These are phyloP conservation scores for Drosophila prosaltans DNA, from an alignment of 1,140 invertebrate species.

Conservation along the genomic window DNA sequence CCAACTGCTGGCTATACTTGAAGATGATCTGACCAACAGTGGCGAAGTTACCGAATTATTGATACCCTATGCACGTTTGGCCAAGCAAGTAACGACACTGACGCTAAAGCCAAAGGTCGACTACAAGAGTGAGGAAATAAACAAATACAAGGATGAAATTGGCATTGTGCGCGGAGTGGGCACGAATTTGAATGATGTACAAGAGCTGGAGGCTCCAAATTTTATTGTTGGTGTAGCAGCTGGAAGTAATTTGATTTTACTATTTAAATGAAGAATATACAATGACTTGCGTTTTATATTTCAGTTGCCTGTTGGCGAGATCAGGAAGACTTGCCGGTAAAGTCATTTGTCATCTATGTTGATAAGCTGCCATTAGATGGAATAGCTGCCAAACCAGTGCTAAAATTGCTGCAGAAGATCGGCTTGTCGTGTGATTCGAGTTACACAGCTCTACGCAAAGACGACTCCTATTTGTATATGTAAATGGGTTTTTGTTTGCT, in stretches of 20 bases:
- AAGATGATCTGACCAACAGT: constrained; percentile 68
- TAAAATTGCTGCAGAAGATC: constrained; percentile 57
- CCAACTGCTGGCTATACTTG: constrained; percentile 57
- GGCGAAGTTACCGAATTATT: constrained; percentile 68
- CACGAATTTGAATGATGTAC: constrained; percentile 31
- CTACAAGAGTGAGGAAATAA: constrained; percentile 73
- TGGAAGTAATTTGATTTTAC: constrained; percentile 53
- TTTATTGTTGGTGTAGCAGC: constrained; percentile 74
- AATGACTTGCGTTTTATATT: background rate
- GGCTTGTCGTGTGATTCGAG: constrained; percentile 49
- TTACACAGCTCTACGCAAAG: constrained; percentile 63
- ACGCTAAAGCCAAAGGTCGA: constrained; percentile 73
- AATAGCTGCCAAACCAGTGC: constrained; percentile 64
- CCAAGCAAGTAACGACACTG: constrained; percentile 68
- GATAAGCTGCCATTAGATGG: constrained; percentile 70
- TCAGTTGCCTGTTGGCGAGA: constrained; percentile 71
- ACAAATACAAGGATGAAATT: constrained; percentile 54
- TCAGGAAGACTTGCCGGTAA: constrained; percentile 47
- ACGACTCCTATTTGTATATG: constrained; percentile 72
- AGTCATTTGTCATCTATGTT: constrained; percentile 66
- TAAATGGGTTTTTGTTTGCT: constrained; percentile 31
- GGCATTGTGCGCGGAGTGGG: constrained; percentile 62
- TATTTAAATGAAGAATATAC: no score
- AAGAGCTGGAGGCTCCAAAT: constrained; percentile 71
- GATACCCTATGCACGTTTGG: constrained; percentile 54